These are phyloP conservation scores for Sebastes variabilis DNA, from an alignment of 2,797 vertebrate genomes.

Conservation along the genomic window DNA sequence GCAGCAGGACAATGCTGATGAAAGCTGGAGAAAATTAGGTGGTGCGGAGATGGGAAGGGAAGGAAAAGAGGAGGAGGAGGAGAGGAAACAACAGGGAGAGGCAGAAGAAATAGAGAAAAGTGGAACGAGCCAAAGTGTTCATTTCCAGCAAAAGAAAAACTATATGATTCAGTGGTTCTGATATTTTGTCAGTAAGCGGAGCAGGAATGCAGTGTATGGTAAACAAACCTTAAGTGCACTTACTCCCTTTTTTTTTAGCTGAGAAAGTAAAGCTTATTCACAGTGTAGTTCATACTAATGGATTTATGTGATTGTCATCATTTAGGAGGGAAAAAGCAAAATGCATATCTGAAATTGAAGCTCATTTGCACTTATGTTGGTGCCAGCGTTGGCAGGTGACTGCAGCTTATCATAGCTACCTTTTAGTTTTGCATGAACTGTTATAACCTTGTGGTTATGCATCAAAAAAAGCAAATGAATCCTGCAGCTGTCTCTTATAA, in stretches of 20 bases:
- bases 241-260: not conserved
- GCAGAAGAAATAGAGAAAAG: not conserved
- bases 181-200: not conserved
- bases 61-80: not conserved
- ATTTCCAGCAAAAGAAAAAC: slow-evolving; percentile 24
- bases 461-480: slow-evolving; percentile 5
- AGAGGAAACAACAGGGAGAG: not conserved
- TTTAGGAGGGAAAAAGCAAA: not conserved
- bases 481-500: not conserved
- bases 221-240: not conserved
- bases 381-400: not conserved
- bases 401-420: not conserved
- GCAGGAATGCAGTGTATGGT: not conserved
- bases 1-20: slow-evolving; percentile 1
- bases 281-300: not conserved
- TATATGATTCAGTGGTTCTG: slow-evolving; percentile 18
- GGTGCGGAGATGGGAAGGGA: not conserved
- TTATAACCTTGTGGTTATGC: not conserved
- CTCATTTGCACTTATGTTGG: not conserved
- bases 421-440: slow-evolving; percentile 22
- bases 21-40: slow-evolving; percentile 6
- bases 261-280: not conserved
- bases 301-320: not conserved
- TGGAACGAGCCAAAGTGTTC: not conserved
- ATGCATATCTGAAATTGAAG: not conserved